Conservation (phyloP, 2,113 vertebrate genomes). For the Girardinichthys multiradiatus region DNA sequence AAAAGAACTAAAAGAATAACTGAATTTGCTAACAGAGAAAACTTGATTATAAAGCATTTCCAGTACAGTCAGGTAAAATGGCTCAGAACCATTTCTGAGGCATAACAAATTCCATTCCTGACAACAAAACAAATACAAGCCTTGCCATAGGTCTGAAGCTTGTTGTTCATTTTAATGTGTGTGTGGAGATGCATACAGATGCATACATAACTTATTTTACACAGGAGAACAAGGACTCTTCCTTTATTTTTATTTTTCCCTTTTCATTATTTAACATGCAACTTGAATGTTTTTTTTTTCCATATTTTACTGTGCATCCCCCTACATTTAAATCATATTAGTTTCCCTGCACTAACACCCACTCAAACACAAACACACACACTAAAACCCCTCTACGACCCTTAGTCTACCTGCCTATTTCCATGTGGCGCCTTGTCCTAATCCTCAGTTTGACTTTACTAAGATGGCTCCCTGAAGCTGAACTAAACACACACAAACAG, state of each 20-base stretch:
- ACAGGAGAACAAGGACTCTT: background rate
- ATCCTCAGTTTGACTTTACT: slow-evolving; percentile 59
- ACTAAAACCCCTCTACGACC: slow-evolving; percentile 39
- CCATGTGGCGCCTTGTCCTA: slow-evolving; percentile 66
- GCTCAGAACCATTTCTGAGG: background rate
- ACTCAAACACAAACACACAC: slow-evolving; percentile 30
- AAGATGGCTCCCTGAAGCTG: slow-evolving; percentile 43
- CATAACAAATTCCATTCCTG: background rate
- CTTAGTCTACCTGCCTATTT: slow-evolving; percentile 76
- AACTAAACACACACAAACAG: slow-evolving; percentile 47
- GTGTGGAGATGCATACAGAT: background rate
- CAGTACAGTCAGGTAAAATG: background rate
- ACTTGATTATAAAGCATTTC: background rate
- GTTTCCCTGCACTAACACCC: background rate
- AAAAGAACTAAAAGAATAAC: too few relatives aligned
- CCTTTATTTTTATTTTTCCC: background rate
- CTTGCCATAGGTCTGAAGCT: slow-evolving; percentile 32
- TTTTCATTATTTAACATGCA: background rate
- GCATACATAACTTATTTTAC: background rate
- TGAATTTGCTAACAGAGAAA: background rate
- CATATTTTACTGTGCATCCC: background rate
- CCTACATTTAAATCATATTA: slow-evolving; percentile 4
- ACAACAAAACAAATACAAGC: slow-evolving; percentile 21
- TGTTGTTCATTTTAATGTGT: background rate
- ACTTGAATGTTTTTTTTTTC: background rate